Percentiles rank a stretch among this genome's conserved stretches.
Evolutionary conservation across 1,140 invertebrate genomes (phyloP).

Genomic region (Eriosoma lanigerum): DNA sequence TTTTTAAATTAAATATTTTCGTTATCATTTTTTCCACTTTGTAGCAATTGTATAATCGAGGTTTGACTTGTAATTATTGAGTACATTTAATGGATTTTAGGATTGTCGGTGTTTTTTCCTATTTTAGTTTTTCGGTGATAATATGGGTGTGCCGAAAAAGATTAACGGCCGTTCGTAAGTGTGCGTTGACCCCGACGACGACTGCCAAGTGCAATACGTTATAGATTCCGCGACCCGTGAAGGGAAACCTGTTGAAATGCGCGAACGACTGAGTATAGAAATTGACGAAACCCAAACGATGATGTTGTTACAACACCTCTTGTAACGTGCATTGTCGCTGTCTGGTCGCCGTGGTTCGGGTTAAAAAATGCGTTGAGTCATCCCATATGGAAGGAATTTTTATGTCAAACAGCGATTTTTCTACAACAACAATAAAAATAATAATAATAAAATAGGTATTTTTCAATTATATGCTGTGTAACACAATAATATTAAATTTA

Average conservation of each 20-base stretch:
- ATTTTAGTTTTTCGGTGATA: constrained; percentile 35
- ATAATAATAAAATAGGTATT: too few relatives aligned
- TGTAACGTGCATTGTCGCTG: constrained; percentile 2
- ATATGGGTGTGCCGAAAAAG: constrained; percentile 50
- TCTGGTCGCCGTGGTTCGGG: not conserved
- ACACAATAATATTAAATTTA: too few relatives aligned
- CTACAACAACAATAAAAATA: too few relatives aligned
- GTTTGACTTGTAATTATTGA: constrained; percentile 37
- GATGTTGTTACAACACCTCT: not conserved
- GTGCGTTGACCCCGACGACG: constrained; percentile 26
- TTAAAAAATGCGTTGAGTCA: not conserved
- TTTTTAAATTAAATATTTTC: too few relatives aligned
- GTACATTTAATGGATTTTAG: constrained; percentile 38
- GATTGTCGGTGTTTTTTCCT: constrained; percentile 18
- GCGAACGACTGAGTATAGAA: not conserved
- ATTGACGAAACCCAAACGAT: not conserved
- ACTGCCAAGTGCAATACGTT: constrained; percentile 16
- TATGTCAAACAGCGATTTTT: too few relatives aligned
- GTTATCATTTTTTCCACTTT: not conserved
- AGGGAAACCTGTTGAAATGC: constrained; percentile 45
- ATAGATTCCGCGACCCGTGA: constrained; percentile 33
- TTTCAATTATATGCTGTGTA: too few relatives aligned
- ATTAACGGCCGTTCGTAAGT: constrained; percentile 43
- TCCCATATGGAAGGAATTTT: not conserved
- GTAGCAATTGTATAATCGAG: not conserved